Base-by-base conservation (phyloP, 92 coral and sea anemone genomes). In the Diadumene lineata region DNA sequence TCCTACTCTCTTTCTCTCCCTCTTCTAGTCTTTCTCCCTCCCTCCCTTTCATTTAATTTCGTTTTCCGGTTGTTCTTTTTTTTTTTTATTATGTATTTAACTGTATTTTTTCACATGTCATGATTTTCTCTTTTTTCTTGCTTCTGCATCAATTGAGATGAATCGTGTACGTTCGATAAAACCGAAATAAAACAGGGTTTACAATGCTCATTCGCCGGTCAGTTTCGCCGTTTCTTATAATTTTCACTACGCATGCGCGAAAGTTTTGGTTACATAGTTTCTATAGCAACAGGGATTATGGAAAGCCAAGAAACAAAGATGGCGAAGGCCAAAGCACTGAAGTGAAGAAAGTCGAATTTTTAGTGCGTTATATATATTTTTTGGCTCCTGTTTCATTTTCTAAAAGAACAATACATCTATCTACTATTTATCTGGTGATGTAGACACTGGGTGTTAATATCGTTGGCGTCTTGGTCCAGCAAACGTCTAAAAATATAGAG, bases 231-330 rank as follows among this genome's bases (percentile, higher is more conserved):
- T n/a, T n/a, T n/a, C n/a, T n/a, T n/a, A n/a, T n/a, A n/a, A n/a
- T n/a, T n/a, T n/a, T n/a, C n/a, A 38, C 6, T 56, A 38, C 64
- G 66, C 74, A 69, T 69, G 82, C 34, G 34, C 56, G 6, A 29
- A 48, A 30, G 53, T 28, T 23, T n/a, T 53, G 82, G 57, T 56
- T 78, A 78, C 75, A 43, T 60, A 66, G 82, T 78, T 67, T 53
- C 82, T 56, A 67, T 78, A 55, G 61, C 34, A 78, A 78, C 82
- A 34, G 34, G 76, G 82, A 57, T 77, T 68, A 77, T 69, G 72
- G 76, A 78, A 78, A 78, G 75, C 82, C 82, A 57, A 67, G 82
- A 72, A 46, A 67, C 73, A 66, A 78, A 78, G 75, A 78, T 78
- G 82, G 82, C 82, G 82, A 78, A 78, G 56, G 74, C 75, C 55